Evolutionary conservation across 2,797 vertebrate species (phyloP).

Genomic region (Amazonetta brasiliensis): DNA sequence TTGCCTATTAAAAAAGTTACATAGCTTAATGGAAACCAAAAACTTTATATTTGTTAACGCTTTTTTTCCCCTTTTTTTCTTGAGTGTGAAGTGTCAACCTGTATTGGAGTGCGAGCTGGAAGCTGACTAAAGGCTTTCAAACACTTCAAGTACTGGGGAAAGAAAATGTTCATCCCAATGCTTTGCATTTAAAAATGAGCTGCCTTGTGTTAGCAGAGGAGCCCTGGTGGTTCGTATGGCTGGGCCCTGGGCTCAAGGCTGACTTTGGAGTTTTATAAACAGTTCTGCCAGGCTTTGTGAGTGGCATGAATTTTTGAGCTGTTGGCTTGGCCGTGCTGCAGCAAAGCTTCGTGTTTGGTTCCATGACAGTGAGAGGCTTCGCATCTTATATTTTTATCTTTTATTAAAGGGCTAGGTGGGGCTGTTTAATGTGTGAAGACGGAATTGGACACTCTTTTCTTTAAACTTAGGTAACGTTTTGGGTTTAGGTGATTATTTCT

Average conservation of each 20-base stretch:
- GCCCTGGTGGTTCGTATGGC: neutral
- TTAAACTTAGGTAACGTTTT: neutral
- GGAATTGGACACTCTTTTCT: neutral
- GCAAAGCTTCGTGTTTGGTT: neutral
- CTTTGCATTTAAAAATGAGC: neutral
- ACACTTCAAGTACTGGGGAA: accelerated
- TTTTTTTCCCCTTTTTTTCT: accelerated
- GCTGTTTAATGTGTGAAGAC: neutral
- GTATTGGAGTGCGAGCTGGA: neutral
- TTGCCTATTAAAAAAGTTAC: neutral
- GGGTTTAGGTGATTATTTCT: neutral
- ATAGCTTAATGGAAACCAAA: neutral
- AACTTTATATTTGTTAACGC: neutral
- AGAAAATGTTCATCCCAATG: accelerated
- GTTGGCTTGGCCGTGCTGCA: neutral
- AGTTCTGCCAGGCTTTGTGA: accelerated
- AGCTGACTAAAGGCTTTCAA: neutral
- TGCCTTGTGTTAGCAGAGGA: neutral
- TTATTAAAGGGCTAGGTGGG: neutral
- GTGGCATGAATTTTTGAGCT: neutral
- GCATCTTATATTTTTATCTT: neutral
- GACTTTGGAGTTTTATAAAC: neutral
- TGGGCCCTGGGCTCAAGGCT: neutral
- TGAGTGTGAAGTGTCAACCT: accelerated
- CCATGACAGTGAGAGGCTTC: neutral